Evolutionary conservation across 2,888 invertebrate species (phyloP).

Genomic region (Acleris laterana): DNA sequence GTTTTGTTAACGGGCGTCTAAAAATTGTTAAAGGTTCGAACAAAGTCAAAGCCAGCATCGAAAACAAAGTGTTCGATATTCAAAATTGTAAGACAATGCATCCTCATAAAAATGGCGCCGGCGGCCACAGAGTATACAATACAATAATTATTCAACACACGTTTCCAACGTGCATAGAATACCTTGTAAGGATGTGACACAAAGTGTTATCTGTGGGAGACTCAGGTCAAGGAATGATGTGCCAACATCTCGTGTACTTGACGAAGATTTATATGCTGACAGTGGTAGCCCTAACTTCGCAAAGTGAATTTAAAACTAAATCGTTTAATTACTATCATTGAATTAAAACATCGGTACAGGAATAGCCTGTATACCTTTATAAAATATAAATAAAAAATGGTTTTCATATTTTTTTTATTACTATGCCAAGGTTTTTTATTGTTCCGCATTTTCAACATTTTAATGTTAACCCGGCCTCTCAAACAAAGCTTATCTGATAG

Average conservation of each 20-base stretch:
- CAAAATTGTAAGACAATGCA: slow-evolving; percentile 17
- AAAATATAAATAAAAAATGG: too few species aligned
- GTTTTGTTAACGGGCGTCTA: too few species aligned
- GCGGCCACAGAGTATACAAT: slow-evolving; percentile 27
- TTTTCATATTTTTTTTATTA: too few species aligned
- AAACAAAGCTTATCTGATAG: slow-evolving; percentile 29
- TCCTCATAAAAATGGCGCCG: slow-evolving; percentile 28
- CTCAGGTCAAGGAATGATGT: slow-evolving; percentile 38
- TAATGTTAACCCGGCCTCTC: slow-evolving; percentile 23
- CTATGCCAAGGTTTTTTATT: not conserved
- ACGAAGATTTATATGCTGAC: slow-evolving; percentile 23
- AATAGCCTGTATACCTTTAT: too few species aligned
- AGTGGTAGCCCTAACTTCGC: slow-evolving; percentile 13
- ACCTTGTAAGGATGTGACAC: slow-evolving; percentile 25
- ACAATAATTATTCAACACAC: slow-evolving; percentile 19
- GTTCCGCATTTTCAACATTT: slow-evolving; percentile 9
- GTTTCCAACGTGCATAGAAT: slow-evolving; percentile 31
- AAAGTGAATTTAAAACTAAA: too few species aligned
- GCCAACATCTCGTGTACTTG: slow-evolving; percentile 23
- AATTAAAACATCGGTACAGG: too few species aligned
- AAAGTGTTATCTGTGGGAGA: slow-evolving; percentile 31
- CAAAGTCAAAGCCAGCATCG: not conserved
- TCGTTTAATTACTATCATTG: too few species aligned
- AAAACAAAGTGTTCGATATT: slow-evolving; percentile 15
- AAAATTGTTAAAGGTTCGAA: not conserved